Conservation (phyloP, 1,140 invertebrate genomes). For the Euschistus heros region DNA sequence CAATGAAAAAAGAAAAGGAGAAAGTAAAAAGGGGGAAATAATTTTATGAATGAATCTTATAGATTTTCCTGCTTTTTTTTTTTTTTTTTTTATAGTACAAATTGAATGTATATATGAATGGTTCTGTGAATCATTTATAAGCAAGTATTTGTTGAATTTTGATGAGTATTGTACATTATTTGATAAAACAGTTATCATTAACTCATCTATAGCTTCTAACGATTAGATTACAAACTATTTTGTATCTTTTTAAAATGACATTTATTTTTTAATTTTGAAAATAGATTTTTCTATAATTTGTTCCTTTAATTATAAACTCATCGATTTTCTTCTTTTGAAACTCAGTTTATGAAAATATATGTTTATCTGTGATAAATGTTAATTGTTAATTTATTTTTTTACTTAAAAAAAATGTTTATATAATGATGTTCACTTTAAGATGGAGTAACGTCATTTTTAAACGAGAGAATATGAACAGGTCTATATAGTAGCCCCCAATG, state of each 20-base stretch:
- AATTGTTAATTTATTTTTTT: conserved; percentile 28
- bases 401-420: conserved; percentile 25
- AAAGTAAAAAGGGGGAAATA: neutral
- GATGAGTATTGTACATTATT: neutral
- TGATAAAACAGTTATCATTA: no score
- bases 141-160: conserved; percentile 7
- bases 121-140: conserved; percentile 5
- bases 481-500: conserved; percentile 8
- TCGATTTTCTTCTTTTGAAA: neutral
- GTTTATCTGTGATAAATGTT: conserved; percentile 28
- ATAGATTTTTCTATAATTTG: neutral
- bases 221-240: neutral
- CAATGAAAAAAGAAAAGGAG: neutral
- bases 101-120: neutral
- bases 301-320: neutral
- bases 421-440: conserved; percentile 30
- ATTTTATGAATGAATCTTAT: conserved; percentile 6
- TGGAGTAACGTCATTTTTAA: conserved; percentile 30
- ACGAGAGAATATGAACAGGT: conserved; percentile 18
- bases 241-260: neutral
- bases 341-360: conserved; percentile 15
- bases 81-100: conserved; percentile 3
- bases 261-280: neutral
- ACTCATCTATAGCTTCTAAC: neutral
- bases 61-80: neutral